phyloP scores from a whole-genome alignment of 2,888 invertebrate genomes.

The Drosophila mettleri region DNA sequence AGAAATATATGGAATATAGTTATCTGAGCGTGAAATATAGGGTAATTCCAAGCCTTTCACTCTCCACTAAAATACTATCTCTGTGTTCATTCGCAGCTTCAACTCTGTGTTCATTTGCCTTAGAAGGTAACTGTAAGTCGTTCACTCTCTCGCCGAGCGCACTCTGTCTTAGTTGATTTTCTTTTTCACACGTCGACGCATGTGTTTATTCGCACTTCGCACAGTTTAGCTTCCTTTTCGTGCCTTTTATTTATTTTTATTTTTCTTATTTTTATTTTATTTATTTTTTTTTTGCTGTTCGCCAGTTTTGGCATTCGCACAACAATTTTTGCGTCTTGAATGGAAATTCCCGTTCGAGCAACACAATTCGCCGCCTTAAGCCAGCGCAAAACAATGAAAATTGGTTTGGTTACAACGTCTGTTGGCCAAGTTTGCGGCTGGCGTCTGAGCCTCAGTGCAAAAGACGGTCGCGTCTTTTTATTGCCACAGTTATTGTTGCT shows the following conservation, averaged over 20 bases:
- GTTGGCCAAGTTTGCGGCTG: slow-evolving; percentile 60
- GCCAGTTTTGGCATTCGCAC: slow-evolving; percentile 61
- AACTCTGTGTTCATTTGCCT: not conserved
- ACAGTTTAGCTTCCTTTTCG: slow-evolving; percentile 8
- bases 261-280: slow-evolving; percentile 17
- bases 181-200: slow-evolving; percentile 55
- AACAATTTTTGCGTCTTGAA: slow-evolving; percentile 47
- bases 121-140: not conserved
- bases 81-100: not conserved
- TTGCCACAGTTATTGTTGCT: slow-evolving; percentile 70
- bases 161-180: not conserved
- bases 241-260: slow-evolving; percentile 38
- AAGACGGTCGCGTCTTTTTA: slow-evolving; percentile 72
- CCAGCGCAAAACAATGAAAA: slow-evolving; percentile 79
- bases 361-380: slow-evolving; percentile 44
- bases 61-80: not conserved
- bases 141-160: not conserved
- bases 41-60: not conserved
- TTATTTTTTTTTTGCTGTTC: slow-evolving; percentile 49
- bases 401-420: slow-evolving; percentile 73
- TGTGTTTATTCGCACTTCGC: slow-evolving; percentile 70
- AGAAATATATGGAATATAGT: not conserved
- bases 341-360: slow-evolving; percentile 51
- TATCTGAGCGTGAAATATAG: too few relatives aligned
- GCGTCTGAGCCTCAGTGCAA: slow-evolving; percentile 10